phyloP scores from a whole-genome alignment of 1,140 invertebrate species.

The Drosophila guanche region DNA sequence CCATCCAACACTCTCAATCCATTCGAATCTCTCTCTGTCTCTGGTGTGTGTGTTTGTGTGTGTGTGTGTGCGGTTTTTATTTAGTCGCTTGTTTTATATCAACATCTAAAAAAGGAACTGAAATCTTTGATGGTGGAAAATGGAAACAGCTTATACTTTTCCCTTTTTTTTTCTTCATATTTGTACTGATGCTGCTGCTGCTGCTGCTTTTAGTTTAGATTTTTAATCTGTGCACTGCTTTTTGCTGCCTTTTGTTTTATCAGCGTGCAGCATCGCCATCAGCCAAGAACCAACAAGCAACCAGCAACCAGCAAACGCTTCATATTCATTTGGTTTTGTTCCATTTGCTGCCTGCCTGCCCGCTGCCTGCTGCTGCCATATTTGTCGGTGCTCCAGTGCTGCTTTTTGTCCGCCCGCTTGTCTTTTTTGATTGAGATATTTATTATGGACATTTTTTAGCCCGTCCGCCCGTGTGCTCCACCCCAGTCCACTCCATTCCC shows the following conservation, averaged over 20 bases:
- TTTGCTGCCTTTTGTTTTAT: constrained; percentile 69
- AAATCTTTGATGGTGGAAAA: constrained; percentile 76
- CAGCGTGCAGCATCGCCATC: constrained; percentile 41
- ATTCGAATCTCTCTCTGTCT: constrained; percentile 4
- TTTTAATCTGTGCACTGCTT: constrained; percentile 69
- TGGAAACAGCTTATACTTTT: constrained; percentile 68
- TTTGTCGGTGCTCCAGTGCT: constrained; percentile 44
- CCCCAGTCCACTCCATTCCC: not conserved
- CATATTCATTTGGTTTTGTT: constrained; percentile 72
- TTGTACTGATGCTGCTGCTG: constrained; percentile 20
- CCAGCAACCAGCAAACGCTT: constrained; percentile 50
- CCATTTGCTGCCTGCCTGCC: constrained; percentile 39
- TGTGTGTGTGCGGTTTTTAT: constrained; percentile 73
- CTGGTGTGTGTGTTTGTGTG: constrained; percentile 9
- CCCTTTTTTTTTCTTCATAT: constrained; percentile 35
- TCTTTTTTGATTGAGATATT: constrained; percentile 78
- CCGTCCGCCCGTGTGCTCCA: constrained; percentile 4
- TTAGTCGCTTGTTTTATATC: constrained; percentile 78
- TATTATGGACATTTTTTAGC: constrained; percentile 65
- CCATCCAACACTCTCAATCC: constrained; percentile 26
- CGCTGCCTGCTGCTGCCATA: constrained; percentile 47
- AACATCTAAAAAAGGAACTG: constrained; percentile 57
- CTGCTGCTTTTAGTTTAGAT: constrained; percentile 63
- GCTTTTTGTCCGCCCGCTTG: constrained; percentile 52
- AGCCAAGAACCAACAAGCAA: constrained; percentile 37